These are phyloP conservation scores for Altica lythri DNA, from an alignment of 2,888 invertebrate genomes.

Conservation along the genomic window DNA sequence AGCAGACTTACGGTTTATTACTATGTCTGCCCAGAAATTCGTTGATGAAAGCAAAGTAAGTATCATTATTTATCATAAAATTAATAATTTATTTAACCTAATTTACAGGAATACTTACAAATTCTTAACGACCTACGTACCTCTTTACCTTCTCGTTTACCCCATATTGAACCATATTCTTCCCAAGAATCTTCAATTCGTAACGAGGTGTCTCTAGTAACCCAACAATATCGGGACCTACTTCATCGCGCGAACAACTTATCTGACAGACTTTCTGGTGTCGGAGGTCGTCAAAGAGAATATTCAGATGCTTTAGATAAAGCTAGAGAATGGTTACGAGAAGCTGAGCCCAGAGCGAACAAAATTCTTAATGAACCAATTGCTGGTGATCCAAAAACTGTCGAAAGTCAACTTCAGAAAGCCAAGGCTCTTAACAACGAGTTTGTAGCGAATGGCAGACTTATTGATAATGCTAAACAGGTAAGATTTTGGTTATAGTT, in stretches of 20 bases:
- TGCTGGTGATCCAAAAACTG: conserved; percentile 83
- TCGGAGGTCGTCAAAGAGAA: conserved; percentile 76
- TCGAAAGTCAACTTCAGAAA: conserved; percentile 83
- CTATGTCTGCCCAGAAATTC: conserved; percentile 95
- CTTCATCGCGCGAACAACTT: conserved; percentile 80
- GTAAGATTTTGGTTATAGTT: conserved; percentile 53
- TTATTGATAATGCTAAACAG: conserved; percentile 82
- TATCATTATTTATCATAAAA: too few relatives aligned
- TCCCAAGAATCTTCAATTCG: conserved; percentile 77
- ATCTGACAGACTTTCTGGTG: conserved; percentile 79
- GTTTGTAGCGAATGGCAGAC: conserved; percentile 81
- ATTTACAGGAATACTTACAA: conserved; percentile 73
- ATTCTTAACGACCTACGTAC: conserved; percentile 88
- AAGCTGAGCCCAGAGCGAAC: conserved; percentile 76
- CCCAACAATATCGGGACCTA: conserved; percentile 80
- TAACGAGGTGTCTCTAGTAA: conserved; percentile 77
- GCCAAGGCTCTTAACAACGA: conserved; percentile 87
- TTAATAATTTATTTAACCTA: too few relatives aligned
- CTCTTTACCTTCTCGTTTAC: conserved; percentile 78
- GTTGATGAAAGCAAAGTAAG: conserved; percentile 89
- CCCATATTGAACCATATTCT: conserved; percentile 73
- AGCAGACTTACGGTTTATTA: conserved; percentile 92
- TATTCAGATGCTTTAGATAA: conserved; percentile 85
- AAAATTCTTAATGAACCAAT: conserved; percentile 80
- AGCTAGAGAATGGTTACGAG: conserved; percentile 77